Percentiles rank a stretch among this genome's conserved stretches.
phyloP scores from a whole-genome alignment of 2,113 vertebrate species.

The Ovibos moschatus region DNA sequence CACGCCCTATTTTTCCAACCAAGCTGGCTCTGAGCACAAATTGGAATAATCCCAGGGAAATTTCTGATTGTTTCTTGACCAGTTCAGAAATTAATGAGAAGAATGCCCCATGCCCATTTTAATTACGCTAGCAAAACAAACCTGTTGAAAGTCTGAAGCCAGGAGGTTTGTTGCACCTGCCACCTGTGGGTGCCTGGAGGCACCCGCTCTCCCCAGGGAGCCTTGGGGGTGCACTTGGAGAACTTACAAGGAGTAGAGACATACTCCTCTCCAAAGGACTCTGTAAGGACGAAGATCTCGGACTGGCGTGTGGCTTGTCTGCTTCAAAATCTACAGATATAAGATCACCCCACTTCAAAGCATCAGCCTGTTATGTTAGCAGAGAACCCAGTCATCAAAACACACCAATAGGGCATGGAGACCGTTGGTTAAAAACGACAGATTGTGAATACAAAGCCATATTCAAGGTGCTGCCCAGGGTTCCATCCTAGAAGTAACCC shows the following conservation, averaged over 20 bases:
- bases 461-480: background rate
- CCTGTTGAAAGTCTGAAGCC: background rate
- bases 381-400: background rate
- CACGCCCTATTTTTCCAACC: slow-evolving; percentile 27
- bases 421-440: background rate
- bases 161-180: background rate
- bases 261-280: background rate
- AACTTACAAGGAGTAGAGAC: background rate
- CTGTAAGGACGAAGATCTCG: background rate
- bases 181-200: background rate
- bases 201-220: background rate
- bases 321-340: background rate
- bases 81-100: slow-evolving; percentile 71
- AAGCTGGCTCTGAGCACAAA: slow-evolving; percentile 57
- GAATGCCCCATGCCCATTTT: slow-evolving; percentile 31
- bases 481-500: background rate
- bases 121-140: slow-evolving; percentile 33
- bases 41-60: slow-evolving; percentile 68
- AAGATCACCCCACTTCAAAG: background rate
- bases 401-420: background rate
- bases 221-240: background rate
- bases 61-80: slow-evolving; percentile 61
- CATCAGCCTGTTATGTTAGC: background rate
- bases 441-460: background rate
- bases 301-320: background rate